These are phyloP conservation scores for Halichoeres trimaculatus DNA, from an alignment of 2,113 vertebrate genomes.

Conservation along the genomic window DNA sequence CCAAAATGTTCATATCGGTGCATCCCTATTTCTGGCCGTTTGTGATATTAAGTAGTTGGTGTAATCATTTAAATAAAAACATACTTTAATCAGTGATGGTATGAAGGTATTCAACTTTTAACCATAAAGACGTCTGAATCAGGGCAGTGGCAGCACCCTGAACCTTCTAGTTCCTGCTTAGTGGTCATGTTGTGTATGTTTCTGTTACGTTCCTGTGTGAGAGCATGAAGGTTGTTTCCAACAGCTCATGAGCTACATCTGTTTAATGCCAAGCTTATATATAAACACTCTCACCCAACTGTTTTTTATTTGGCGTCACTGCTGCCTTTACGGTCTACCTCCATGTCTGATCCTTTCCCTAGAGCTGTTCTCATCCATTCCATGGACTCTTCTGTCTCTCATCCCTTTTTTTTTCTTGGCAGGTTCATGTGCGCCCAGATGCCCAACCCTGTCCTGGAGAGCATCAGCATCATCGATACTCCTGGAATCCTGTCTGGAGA, in stretches of 20 bases:
- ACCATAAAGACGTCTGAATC: background rate
- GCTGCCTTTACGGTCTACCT: background rate
- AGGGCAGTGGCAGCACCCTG: background rate
- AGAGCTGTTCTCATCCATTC: background rate
- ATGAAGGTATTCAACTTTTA: background rate
- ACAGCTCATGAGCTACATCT: conserved; percentile 26
- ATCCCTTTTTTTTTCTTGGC: conserved; percentile 2
- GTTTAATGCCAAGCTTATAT: conserved; percentile 48
- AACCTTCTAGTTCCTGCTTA: background rate
- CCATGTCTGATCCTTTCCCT: background rate
- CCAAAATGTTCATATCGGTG: too few species aligned
- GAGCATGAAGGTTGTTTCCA: background rate
- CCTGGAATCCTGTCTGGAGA: conserved; percentile 90
- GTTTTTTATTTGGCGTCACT: conserved; percentile 51
- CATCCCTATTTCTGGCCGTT: too few species aligned
- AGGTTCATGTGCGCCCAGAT: conserved; percentile 95
- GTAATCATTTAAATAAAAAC: background rate
- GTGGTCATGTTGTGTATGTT: background rate
- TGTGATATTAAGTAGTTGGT: too few species aligned
- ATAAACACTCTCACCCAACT: conserved; percentile 55
- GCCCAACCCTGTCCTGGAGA: conserved; percentile 92
- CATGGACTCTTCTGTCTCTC: background rate
- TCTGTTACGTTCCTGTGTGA: conserved; percentile 7
- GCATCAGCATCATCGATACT: conserved; percentile 95
- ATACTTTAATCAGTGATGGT: background rate